These are phyloP conservation scores for Tinea pellionella DNA, from an alignment of 2,888 invertebrate genomes.

Conservation along the genomic window DNA sequence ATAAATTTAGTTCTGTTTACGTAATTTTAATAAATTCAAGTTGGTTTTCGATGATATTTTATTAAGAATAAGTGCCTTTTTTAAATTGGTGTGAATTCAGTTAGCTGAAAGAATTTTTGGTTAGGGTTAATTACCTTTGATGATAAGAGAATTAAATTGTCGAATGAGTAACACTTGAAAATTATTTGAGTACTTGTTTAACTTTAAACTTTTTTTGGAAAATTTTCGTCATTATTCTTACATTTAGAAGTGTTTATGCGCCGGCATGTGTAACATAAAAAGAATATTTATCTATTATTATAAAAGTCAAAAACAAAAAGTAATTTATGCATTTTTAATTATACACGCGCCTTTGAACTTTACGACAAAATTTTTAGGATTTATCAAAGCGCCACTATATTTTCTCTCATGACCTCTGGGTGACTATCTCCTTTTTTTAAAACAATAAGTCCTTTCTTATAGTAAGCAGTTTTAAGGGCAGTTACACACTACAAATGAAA, in stretches of 20 bases:
- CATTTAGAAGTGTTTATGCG: too few relatives aligned
- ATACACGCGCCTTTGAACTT: conserved; percentile 1
- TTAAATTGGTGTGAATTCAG: not conserved
- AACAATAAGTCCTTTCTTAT: not conserved
- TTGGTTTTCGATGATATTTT: too few relatives aligned
- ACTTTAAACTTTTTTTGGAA: too few relatives aligned
- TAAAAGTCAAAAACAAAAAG: not conserved
- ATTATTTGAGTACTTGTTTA: too few relatives aligned
- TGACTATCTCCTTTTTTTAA: conserved; percentile 19
- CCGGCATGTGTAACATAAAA: too few relatives aligned
- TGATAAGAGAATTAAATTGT: not conserved
- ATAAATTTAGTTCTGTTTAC: too few relatives aligned
- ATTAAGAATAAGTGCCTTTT: not conserved
- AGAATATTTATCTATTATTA: too few relatives aligned
- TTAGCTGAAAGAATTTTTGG: not conserved
- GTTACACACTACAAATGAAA: not conserved
- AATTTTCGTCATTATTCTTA: too few relatives aligned
- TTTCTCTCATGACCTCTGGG: conserved; percentile 37
- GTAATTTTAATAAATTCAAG: too few relatives aligned
- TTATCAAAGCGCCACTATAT: not conserved
- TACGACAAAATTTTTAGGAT: not conserved
- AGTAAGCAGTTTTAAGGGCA: not conserved
- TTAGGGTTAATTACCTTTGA: not conserved
- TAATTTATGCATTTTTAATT: not conserved
- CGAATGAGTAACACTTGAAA: not conserved